phyloP scores from a whole-genome alignment of 2,113 vertebrate genomes.

The Pampusana beccarii region DNA sequence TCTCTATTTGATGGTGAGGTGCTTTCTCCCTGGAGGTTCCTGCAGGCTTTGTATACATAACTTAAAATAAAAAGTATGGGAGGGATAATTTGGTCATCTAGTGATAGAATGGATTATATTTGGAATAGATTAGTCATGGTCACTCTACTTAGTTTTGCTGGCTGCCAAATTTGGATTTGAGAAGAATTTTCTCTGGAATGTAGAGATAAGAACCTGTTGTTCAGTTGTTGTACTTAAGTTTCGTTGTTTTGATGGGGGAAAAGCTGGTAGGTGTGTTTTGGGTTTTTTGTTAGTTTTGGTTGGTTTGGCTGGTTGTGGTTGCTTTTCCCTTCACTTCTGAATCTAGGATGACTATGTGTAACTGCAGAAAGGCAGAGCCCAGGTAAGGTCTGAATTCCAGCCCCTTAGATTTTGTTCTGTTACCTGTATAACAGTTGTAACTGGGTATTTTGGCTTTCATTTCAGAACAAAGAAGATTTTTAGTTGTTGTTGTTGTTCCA shows the following conservation, averaged over 20 bases:
- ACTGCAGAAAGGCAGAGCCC: background rate
- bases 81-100: background rate
- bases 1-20: background rate
- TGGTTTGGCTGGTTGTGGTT: background rate
- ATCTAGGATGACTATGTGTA: background rate
- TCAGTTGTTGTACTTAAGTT: background rate
- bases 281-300: background rate
- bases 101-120: background rate
- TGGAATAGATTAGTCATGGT: background rate
- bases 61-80: background rate
- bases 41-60: background rate
- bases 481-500: background rate
- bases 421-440: background rate
- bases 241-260: background rate
- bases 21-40: background rate
- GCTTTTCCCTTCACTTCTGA: background rate
- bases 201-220: background rate
- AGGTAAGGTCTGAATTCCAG: background rate
- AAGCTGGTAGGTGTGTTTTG: background rate
- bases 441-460: background rate
- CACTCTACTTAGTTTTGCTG: background rate
- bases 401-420: background rate
- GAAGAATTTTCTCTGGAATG: background rate
- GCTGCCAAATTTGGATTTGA: background rate
- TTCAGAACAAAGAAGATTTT: background rate